Conservation (phyloP, 2,113 vertebrate genomes). For the Indri indri region DNA sequence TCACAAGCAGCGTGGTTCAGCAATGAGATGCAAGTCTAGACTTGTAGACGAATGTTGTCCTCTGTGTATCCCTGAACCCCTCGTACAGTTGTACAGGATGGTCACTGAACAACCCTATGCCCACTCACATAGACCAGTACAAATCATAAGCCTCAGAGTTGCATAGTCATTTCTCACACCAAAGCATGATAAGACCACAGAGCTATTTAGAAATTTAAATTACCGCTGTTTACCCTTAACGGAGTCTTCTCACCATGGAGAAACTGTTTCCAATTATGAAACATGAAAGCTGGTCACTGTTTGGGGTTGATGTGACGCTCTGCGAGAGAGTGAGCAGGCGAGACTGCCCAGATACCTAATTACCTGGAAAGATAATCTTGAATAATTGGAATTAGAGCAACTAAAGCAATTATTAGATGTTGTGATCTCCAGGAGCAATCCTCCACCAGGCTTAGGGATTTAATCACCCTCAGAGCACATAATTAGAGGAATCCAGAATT, state of each 20-base stretch:
- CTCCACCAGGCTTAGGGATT: constrained; percentile 34
- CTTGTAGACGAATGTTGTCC: neutral
- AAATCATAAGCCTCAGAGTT: neutral
- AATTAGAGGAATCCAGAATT: constrained; percentile 63
- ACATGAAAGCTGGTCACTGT: constrained; percentile 46
- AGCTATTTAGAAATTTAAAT: constrained; percentile 54
- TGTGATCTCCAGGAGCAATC: constrained; percentile 58
- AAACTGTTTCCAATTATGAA: constrained; percentile 55
- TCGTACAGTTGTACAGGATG: too few relatives aligned
- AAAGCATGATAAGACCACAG: neutral
- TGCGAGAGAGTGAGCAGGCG: neutral
- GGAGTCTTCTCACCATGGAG: constrained; percentile 42
- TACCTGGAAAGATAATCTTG: constrained; percentile 75
- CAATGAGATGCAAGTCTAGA: neutral
- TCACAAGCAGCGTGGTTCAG: neutral
- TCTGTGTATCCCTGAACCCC: neutral
- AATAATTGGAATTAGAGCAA: constrained; percentile 74
- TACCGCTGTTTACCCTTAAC: constrained; percentile 50
- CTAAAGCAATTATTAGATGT: constrained; percentile 68
- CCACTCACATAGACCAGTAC: neutral
- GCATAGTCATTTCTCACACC: neutral
- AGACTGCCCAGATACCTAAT: constrained; percentile 64
- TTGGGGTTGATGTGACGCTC: constrained; percentile 12
- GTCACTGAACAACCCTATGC: neutral
- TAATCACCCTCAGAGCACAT: constrained; percentile 44